Evolutionary conservation across 2,113 vertebrate species (phyloP), one percentile per base, ranked within the genome.

Genomic region (Empidonax traillii): DNA sequence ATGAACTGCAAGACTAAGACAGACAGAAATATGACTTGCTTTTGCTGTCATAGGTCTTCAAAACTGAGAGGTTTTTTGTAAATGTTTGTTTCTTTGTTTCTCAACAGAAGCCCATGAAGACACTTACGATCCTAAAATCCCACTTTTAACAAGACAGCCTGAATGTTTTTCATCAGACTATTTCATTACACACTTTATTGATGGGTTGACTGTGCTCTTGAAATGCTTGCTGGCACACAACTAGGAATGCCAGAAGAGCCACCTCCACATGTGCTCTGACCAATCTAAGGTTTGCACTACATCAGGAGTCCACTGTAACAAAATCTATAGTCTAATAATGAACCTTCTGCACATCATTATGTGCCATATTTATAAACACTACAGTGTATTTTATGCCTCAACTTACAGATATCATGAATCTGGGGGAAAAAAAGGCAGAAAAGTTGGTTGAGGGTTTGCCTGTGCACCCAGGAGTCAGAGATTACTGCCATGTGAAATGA

Each of bases 1-100:
- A 98, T 99, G 99, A 96, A 99, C 95, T 94, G 99, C 99, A 94
- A 99, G 98, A 97, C 99, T 99, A 98, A 94, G 97, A 97, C 96
- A 96, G 90, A 91, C 88, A 96, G 95, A 96, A 95, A 97, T 94
- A 98, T 95, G 95, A 96, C 90, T 87, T 96, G 90, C 78, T 94
- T 95, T 94, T 97, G 88, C 74, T 90, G 96, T 81, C 73, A 93
- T 41, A 72, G 80, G 81, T 92, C 97, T 96, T 88, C n/a, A 89
- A 95, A 95, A 88, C 47, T 25, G 89, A 96, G 92, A 96, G 76
- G 69, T n/a, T 71, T 85, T 96, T 67, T 61, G 37, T 63, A 71
- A 53, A 13, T n/a, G 61, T 78, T 93, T 84, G 37, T 41, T 77
- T 56, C 73, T 27, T 47, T 81, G 41, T 62, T 94, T 86, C 75